Evolutionary conservation across 2,113 vertebrate genomes (phyloP), one percentile per base, ranked within the genome.

Genomic region (Sciurus niger): DNA sequence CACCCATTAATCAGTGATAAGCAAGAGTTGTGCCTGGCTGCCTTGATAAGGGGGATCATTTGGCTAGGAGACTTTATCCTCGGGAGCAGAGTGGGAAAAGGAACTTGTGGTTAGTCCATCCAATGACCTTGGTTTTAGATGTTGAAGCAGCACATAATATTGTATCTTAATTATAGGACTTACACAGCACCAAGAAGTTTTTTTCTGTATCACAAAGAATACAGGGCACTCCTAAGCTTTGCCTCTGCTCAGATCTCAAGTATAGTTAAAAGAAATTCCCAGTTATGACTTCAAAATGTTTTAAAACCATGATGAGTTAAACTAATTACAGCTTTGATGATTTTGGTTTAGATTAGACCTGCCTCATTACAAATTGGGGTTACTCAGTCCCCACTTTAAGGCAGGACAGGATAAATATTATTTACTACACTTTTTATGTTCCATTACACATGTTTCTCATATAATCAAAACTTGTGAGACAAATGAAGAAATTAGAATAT

Each of bases 21-120:
- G 25, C 40, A 70, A 55, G 76, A 89, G 74, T 5, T 28, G 22
- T 63, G 91, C 37, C 80, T 95, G 96, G 68, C n/a, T 18, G 10
- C 22, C 24, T 55, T 80, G 96, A 97, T 97, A 97, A 96, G 30
- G 34, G 58, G 34, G 22, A 30, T 24, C 72, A 0, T 51, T n/a
- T 53, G 20, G 3, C 53, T 34, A 10, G 11, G 34, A 32, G 24
- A 25, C 84, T 34, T 97, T 96, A 96, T 96, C 96, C 17, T 13
- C 46, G 63, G 53, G 63, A 68, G 65, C 95, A 97, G 70, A 92
- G 34, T 18, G n/a, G 4, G 32, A 30, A 87, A 74, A 60, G 34
- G 12, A 84, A 84, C 76, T 87, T 55, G 91, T 87, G 93, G 95
- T 94, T 86, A 79, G 68, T 6, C n/a, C 46, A 55, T 28, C 11